Evolutionary conservation across 1,140 invertebrate species (phyloP).

Genomic region (Pararge aegeria): DNA sequence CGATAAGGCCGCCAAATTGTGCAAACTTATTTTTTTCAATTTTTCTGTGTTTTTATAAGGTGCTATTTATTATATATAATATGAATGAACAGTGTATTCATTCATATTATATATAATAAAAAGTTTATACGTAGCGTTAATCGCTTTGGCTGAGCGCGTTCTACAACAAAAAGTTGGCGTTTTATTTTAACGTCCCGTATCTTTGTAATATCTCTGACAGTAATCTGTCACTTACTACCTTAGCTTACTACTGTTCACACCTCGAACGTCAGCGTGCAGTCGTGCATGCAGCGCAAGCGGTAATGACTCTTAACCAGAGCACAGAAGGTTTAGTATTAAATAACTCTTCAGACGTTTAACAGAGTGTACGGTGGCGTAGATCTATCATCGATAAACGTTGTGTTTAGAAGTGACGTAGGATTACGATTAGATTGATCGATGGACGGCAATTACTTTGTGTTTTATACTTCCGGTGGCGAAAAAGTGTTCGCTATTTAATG

Average conservation of each 20-base stretch:
- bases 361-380: slow-evolving; percentile 15
- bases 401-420: slow-evolving; percentile 15
- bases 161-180: background rate
- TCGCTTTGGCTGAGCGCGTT: background rate
- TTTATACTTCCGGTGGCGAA: slow-evolving; percentile 20
- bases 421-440: slow-evolving; percentile 23
- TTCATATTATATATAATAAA: too few relatives aligned
- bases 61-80: too few relatives aligned
- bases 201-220: slow-evolving; percentile 18
- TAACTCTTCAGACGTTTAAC: background rate
- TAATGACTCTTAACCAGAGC: background rate
- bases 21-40: too few relatives aligned
- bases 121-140: too few relatives aligned
- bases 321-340: background rate
- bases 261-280: background rate
- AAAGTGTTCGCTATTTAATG: slow-evolving; percentile 11
- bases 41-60: too few relatives aligned
- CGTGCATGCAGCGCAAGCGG: background rate
- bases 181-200: background rate
- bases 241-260: slow-evolving; percentile 16
- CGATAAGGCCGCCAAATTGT: too few relatives aligned
- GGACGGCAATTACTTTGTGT: slow-evolving; percentile 19
- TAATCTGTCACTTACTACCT: slow-evolving; percentile 16
- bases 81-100: too few relatives aligned
- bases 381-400: slow-evolving; percentile 23